Percentiles rank a stretch among this genome's conserved stretches.
Conservation (phyloP, 2,797 vertebrate species). For the Melanotaenia parkinsoni region DNA sequence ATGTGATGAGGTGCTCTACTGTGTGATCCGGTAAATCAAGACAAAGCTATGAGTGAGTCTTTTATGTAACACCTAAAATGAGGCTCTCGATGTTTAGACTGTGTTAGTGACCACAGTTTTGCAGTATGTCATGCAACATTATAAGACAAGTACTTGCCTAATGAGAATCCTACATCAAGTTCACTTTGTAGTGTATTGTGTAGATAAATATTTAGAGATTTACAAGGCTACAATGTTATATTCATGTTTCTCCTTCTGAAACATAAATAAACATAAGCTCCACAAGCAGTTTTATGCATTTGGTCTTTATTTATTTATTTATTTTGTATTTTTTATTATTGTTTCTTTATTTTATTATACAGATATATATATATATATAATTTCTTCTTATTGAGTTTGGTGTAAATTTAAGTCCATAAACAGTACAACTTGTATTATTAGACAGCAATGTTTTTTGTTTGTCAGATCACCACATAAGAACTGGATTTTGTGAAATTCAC, state of each 20-base stretch:
- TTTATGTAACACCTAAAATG: conserved; percentile 50
- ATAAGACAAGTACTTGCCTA: conserved; percentile 39
- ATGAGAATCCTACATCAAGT: conserved; percentile 13
- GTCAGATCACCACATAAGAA: not conserved
- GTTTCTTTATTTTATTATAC: too few relatives aligned
- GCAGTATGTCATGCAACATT: conserved; percentile 29
- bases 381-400: not conserved
- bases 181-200: not conserved
- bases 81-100: conserved; percentile 57
- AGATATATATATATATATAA: too few relatives aligned
- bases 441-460: not conserved
- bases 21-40: conserved; percentile 51
- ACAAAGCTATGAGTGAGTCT: conserved; percentile 32
- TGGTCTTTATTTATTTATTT: not conserved
- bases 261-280: not conserved
- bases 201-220: not conserved
- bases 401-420: not conserved
- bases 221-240: not conserved
- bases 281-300: not conserved
- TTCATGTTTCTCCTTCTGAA: not conserved
- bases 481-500: not conserved
- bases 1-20: conserved; percentile 40
- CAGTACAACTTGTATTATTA: not conserved
- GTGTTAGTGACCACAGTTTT: conserved; percentile 31
- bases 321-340: too few relatives aligned